Evolutionary conservation across 2,113 vertebrate genomes (phyloP).

Genomic region (Cinclus cinclus): DNA sequence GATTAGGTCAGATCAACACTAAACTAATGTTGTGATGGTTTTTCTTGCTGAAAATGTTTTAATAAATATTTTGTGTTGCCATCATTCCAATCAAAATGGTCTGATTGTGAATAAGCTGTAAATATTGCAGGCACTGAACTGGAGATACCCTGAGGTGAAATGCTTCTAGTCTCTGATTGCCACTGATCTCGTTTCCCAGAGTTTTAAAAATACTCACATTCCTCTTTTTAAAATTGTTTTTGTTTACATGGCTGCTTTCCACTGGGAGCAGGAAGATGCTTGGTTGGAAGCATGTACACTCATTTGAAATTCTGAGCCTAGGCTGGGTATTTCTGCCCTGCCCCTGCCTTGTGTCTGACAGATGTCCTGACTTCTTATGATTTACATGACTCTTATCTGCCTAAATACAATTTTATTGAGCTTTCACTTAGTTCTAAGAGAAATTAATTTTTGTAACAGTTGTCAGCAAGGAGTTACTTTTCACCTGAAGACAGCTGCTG

Average conservation of each 20-base stretch:
- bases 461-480: not conserved
- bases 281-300: not conserved
- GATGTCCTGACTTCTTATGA: not conserved
- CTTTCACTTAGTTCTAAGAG: not conserved
- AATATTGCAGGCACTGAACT: not conserved
- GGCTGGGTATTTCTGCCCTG: not conserved
- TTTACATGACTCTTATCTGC: not conserved
- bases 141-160: not conserved
- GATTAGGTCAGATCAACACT: not conserved
- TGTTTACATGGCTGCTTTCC: not conserved
- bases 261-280: not conserved
- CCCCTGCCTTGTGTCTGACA: not conserved
- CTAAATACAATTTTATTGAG: not conserved
- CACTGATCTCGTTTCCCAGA: not conserved
- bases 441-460: not conserved
- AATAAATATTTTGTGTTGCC: not conserved
- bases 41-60: not conserved
- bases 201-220: not conserved
- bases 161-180: not conserved
- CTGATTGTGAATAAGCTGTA: not conserved
- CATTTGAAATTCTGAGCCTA: not conserved
- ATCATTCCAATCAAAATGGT: not conserved
- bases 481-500: not conserved
- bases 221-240: not conserved
- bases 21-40: not conserved